Conservation (phyloP, 2,113 vertebrate species). For the Halichoeres trimaculatus region DNA sequence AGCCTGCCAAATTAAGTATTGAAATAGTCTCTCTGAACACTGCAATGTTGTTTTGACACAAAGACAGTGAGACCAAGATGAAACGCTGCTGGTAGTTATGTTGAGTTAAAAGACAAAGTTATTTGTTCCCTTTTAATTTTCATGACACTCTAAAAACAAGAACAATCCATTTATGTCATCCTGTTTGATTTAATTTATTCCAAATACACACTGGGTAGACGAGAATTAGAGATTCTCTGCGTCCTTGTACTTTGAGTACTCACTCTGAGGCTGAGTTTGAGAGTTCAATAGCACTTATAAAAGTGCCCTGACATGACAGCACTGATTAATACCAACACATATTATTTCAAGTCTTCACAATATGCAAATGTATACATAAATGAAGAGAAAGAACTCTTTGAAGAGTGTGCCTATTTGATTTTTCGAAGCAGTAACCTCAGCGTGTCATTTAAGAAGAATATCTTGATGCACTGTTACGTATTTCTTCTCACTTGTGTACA, state of each 20-base stretch:
- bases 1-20: slow-evolving; percentile 12
- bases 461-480: neutral
- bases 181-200: slow-evolving; percentile 1
- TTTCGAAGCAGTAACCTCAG: slow-evolving; percentile 1
- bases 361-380: slow-evolving; percentile 1
- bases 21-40: slow-evolving; percentile 14
- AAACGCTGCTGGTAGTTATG: slow-evolving; percentile 1
- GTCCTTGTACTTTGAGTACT: slow-evolving; percentile 29
- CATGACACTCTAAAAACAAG: neutral
- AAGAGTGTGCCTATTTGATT: neutral
- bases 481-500: neutral
- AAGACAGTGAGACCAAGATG: neutral
- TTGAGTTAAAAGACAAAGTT: neutral
- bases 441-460: neutral
- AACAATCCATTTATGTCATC: slow-evolving; percentile 19
- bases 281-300: slow-evolving; percentile 18
- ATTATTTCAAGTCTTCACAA: slow-evolving; percentile 3
- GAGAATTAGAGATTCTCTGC: slow-evolving; percentile 1
- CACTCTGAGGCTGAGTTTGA: slow-evolving; percentile 18
- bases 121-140: slow-evolving; percentile 9
- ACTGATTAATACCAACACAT: slow-evolving; percentile 1
- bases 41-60: slow-evolving; percentile 11
- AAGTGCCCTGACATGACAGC: neutral
- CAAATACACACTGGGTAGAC: neutral
- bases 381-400: neutral